Evolutionary conservation across 1,140 invertebrate genomes (phyloP).

Genomic region (Pseudoatta argentina): DNA sequence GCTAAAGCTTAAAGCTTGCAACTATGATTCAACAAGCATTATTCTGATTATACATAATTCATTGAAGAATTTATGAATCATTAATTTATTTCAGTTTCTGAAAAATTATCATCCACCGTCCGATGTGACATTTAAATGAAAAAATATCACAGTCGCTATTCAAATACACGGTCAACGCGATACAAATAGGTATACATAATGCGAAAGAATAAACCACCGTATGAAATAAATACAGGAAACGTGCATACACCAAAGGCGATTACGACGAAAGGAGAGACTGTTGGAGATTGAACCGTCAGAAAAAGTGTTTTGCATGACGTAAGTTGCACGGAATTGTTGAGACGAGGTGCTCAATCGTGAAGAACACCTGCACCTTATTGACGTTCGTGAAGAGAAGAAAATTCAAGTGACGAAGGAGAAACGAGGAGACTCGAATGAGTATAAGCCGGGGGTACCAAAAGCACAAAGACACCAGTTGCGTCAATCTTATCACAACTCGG

Average conservation of each 20-base stretch:
- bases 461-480: slow-evolving; percentile 59
- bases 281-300: background rate
- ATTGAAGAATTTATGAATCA: background rate
- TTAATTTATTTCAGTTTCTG: background rate
- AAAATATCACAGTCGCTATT: background rate
- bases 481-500: slow-evolving; percentile 34
- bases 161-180: background rate
- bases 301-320: slow-evolving; percentile 17
- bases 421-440: slow-evolving; percentile 23
- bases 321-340: slow-evolving; percentile 14
- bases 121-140: background rate
- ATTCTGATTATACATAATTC: slow-evolving; percentile 1
- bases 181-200: background rate
- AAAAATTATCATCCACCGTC: background rate
- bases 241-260: slow-evolving; percentile 4
- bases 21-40: background rate
- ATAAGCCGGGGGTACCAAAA: slow-evolving; percentile 14
- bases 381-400: slow-evolving; percentile 19
- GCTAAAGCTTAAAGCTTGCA: slow-evolving; percentile 10
- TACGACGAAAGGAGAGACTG: background rate
- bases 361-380: slow-evolving; percentile 49
- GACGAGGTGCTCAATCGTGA: slow-evolving; percentile 36
- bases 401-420: slow-evolving; percentile 34
- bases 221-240: slow-evolving; percentile 20
- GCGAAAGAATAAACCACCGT: background rate